A percentile compares a stretch with the other conserved stretches of the same genome.
Conservation (phyloP, 2,888 invertebrate genomes). For the Corbicula japonica region DNA sequence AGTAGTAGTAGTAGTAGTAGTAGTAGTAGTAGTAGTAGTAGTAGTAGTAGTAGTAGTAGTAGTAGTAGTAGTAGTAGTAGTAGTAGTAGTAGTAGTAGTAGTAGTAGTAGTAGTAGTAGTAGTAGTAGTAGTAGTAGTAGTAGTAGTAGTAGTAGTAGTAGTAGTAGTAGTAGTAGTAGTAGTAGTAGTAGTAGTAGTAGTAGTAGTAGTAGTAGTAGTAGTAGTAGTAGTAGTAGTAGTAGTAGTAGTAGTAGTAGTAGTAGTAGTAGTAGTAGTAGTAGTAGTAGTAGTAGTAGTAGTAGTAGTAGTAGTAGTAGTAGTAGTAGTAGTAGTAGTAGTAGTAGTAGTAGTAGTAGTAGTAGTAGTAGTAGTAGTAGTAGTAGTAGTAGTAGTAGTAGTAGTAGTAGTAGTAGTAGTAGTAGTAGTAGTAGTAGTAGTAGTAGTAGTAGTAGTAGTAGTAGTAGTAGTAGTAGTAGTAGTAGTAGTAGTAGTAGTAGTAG, state of each 20-base stretch:
- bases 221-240: constrained; percentile 14
- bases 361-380: constrained; percentile 16
- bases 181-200: constrained; percentile 16
- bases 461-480: constrained; percentile 20
- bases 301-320: constrained; percentile 18
- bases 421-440: constrained; percentile 20
- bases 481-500: constrained; percentile 18
- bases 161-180: constrained; percentile 20
- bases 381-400: constrained; percentile 20
- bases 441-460: constrained; percentile 14
- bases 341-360: constrained; percentile 20
- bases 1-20: constrained; percentile 16
- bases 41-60: constrained; percentile 14
- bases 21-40: constrained; percentile 20
- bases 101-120: constrained; percentile 20
- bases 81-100: constrained; percentile 14
- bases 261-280: constrained; percentile 14
- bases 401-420: constrained; percentile 14
- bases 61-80: constrained; percentile 20
- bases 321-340: constrained; percentile 16
- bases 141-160: constrained; percentile 16
- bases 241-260: constrained; percentile 20
- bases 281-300: constrained; percentile 20
- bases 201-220: constrained; percentile 20
- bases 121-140: constrained; percentile 18